Evolutionary conservation across 53 echinoderm and acorn worm species (phyloP).

Genomic region (Patiria pectinifera): DNA sequence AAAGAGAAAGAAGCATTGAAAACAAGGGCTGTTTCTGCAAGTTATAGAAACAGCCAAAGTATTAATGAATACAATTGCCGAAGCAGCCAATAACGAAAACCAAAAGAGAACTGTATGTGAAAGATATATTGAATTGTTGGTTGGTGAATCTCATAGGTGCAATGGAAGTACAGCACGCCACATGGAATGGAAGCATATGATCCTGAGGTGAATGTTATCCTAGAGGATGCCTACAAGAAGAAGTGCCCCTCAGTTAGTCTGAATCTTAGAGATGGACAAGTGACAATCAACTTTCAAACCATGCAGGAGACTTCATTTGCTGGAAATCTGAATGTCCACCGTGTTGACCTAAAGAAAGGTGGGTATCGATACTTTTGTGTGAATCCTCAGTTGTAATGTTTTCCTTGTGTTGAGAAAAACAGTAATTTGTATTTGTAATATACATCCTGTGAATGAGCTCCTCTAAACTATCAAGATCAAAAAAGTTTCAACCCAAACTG

Average conservation of each 20-base stretch:
- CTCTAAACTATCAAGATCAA: too few relatives aligned
- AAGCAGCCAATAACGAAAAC: too few relatives aligned
- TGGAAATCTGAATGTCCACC: neutral
- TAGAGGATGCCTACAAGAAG: conserved; percentile 58
- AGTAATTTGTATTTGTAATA: too few relatives aligned
- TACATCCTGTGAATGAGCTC: too few relatives aligned
- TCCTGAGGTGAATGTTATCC: conserved; percentile 33
- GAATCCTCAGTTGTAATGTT: too few relatives aligned
- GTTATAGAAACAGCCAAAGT: too few relatives aligned
- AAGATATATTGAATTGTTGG: neutral
- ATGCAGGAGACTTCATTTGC: conserved; percentile 55
- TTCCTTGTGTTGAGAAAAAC: too few relatives aligned
- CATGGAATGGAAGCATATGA: conserved; percentile 56
- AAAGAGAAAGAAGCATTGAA: too few relatives aligned
- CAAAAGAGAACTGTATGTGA: too few relatives aligned
- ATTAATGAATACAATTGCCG: too few relatives aligned
- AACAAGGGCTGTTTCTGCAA: too few relatives aligned
- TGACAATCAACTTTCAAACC: conserved; percentile 34
- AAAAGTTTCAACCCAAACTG: too few relatives aligned
- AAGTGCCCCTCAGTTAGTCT: conserved; percentile 19
- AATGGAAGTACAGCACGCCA: conserved; percentile 52
- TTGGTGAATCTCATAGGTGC: neutral
- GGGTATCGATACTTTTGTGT: neutral
- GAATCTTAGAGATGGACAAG: conserved; percentile 39
- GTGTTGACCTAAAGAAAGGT: conserved; percentile 43